A percentile compares a stretch with the other conserved stretches of the same genome.
Conservation (phyloP, 2,797 vertebrate genomes). For the Mastacembelus armatus region DNA sequence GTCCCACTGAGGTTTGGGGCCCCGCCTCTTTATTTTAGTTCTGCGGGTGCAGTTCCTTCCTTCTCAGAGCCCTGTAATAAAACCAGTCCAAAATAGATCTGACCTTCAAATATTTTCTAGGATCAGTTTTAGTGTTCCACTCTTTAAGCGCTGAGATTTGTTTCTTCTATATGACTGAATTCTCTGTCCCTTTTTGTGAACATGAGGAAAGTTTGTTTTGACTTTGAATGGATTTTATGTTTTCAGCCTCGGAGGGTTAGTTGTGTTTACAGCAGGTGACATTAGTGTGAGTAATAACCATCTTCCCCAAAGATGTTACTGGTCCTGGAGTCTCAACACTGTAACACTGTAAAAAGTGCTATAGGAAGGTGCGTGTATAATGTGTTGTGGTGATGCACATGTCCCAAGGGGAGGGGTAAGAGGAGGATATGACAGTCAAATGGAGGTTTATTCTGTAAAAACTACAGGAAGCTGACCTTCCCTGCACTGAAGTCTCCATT, state of each 20-base stretch:
- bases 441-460: constrained; percentile 24
- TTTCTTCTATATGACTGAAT: constrained; percentile 9
- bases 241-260: constrained; percentile 26
- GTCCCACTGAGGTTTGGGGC: constrained; percentile 73
- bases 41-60: constrained; percentile 72
- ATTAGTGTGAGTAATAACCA: constrained; percentile 22
- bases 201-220: constrained; percentile 30
- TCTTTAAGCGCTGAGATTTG: constrained; percentile 51
- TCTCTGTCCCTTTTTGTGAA: constrained; percentile 20
- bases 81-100: constrained; percentile 71
- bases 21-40: constrained; percentile 69
- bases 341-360: constrained; percentile 34
- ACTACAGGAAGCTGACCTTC: constrained; percentile 39
- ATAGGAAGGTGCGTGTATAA: constrained; percentile 13
- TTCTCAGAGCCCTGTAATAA: constrained; percentile 78
- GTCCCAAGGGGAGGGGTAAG: too few species aligned
- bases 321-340: constrained; percentile 59
- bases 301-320: constrained; percentile 25
- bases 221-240: constrained; percentile 44
- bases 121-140: constrained; percentile 60
- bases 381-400: constrained; percentile 9
- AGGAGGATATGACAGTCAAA: too few species aligned
- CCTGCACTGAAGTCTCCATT: constrained; percentile 38
- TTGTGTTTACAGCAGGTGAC: constrained; percentile 43
- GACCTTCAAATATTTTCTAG: constrained; percentile 70